Evolutionary conservation across 2,797 vertebrate genomes (phyloP), one percentile per base, ranked within the genome.

Genomic region (Bufotes viridis): DNA sequence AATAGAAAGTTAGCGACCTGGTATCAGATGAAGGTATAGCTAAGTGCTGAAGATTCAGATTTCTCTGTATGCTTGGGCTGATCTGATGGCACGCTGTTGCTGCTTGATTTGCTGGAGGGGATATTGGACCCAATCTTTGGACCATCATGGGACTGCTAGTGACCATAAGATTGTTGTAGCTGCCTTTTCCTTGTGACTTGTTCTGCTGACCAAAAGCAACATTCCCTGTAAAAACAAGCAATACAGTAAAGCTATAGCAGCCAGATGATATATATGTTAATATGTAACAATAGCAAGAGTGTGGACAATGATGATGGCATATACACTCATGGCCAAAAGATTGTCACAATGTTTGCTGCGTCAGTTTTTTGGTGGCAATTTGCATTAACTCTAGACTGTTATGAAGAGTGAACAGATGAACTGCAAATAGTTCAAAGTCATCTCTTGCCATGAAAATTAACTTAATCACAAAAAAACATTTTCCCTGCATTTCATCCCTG

Each of bases 101-200:
- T 78, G 94, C 91, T 26, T 95, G 96, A 90, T 93, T 93, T 86
- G 91, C 90, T 86, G 93, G 90, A 92, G 94, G 90, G 89, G 94
- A 95, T 89, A 92, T 91, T 89, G 94, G 93, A 92, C 92, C 92
- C 91, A 95, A 92, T 90, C 94, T 94, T 79, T 96, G 95, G 91
- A 96, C 93, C 90, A 96, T 93, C 93, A 96, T 94, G 85, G 96
- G 95, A 90, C 92, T 95, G 91, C 92, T 96, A 91, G 95, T 95
- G 91, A 96, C 93, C 92, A 96, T 92, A 91, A 96, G 93, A 92
- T 95, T 96, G 91, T 91, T 93, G 91, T 93, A 91, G 85, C 93
- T 95, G 91, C 92, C 92, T 93, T 96, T 96, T 92, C 95, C 96
- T 93, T 95, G 91, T 61, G 95, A 93, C 89, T 96, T 95, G 93